Evolutionary conservation across 2,113 vertebrate species (phyloP), one percentile per base, ranked within the genome.

Genomic region (Sciurus niger): DNA sequence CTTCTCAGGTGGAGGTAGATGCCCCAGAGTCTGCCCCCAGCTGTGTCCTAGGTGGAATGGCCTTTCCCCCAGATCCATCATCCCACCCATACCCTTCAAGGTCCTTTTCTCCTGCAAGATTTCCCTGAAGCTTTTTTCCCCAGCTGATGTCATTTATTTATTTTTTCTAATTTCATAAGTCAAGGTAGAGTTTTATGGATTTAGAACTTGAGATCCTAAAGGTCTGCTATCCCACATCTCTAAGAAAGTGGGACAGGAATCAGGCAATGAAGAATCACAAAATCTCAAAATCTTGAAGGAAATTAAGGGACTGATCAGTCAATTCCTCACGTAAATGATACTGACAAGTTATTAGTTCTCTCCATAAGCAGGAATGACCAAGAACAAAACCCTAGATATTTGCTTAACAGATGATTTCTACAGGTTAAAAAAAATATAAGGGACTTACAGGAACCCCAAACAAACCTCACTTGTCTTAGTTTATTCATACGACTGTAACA

Each of bases 141-240:
- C n/a, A 83, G 20, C 72, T 1, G 20, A 43, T 48, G 14, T 17
- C 76, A 65, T 58, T 87, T 58, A 74, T 67, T 89, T 18, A 48
- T 91, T 73, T 63, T n/a, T 74, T 74, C 87, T 76, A 95, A 63
- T 6, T 13, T 2, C 22, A 48, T 67, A 80, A 73, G 43, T 78
- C 5, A 34, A 63, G 11, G 10, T 84, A 60, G 55, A 86, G 17
- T 55, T 96, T 65, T 76, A 84, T 84, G 24, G 37, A 60, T 92
- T 92, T 96, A 55, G 88, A 84, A 78, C 24, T 84, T 73, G 4
- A 46, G 16, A 34, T 90, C 22, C 46, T 28, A 63, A 82, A 84
- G n/a, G 2, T 18, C 10, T 17, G 10, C 2, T 58, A 24, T 77
- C 4, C 46, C 9, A 73, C 48, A 85, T 72, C 30, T 96, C 40